Evolutionary conservation across 2,888 invertebrate genomes (phyloP).

Genomic region (Spodoptera littoralis): DNA sequence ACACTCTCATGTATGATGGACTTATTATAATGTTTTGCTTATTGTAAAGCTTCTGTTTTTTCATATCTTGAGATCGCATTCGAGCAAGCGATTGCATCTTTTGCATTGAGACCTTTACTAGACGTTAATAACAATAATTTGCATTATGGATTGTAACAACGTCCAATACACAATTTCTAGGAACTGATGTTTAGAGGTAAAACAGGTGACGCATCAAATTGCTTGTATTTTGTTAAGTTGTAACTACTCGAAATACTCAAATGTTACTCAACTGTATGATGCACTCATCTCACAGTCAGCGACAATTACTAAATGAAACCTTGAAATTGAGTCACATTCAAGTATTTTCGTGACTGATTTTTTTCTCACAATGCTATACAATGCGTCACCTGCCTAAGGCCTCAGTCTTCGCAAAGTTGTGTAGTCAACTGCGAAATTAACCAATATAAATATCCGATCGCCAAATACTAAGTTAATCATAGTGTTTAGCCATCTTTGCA

Average conservation of each 20-base stretch:
- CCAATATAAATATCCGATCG: constrained; percentile 15
- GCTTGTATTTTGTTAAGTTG: background rate
- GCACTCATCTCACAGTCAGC: too few relatives aligned
- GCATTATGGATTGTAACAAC: constrained; percentile 13
- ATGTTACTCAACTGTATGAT: too few relatives aligned
- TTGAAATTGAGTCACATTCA: too few relatives aligned
- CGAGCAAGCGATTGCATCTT: constrained; percentile 20
- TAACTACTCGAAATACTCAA: background rate
- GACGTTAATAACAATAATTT: constrained; percentile 26
- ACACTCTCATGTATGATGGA: constrained; percentile 67
- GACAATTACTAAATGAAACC: too few relatives aligned
- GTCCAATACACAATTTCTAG: constrained; percentile 33
- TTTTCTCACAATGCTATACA: background rate
- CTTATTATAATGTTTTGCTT: constrained; percentile 37
- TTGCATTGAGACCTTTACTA: constrained; percentile 23
- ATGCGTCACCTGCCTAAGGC: constrained; percentile 10
- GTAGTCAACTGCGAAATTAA: constrained; percentile 23
- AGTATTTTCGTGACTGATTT: too few relatives aligned
- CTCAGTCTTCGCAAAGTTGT: constrained; percentile 12
- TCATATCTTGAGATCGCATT: constrained; percentile 31
- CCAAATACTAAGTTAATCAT: constrained; percentile 26
- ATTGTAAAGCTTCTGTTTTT: constrained; percentile 22
- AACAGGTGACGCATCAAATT: constrained; percentile 3
- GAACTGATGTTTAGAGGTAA: constrained; percentile 28
- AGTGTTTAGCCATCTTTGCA: constrained; percentile 28